phyloP scores from a whole-genome alignment of 2,113 vertebrate species.

The Tylochromis polylepis region DNA sequence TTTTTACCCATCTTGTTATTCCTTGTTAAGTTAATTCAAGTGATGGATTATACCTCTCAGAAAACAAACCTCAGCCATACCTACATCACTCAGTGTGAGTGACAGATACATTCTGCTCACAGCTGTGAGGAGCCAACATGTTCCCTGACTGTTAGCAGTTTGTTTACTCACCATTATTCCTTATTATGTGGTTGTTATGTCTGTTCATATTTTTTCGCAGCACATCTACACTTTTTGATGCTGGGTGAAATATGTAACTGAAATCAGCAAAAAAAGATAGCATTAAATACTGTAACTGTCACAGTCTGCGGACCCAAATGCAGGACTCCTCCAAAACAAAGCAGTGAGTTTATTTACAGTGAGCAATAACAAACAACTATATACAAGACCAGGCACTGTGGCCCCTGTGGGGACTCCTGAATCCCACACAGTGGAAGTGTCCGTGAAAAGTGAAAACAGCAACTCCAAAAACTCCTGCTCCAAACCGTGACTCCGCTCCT shows the following conservation, averaged over 20 bases:
- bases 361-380: too few relatives aligned
- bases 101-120: not conserved
- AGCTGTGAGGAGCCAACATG: not conserved
- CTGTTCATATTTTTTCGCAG: not conserved
- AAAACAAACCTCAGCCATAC: not conserved
- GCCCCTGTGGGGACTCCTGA: too few relatives aligned
- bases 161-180: not conserved
- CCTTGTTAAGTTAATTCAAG: not conserved
- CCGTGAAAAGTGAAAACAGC: too few relatives aligned
- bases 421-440: too few relatives aligned
- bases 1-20: not conserved
- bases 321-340: too few relatives aligned
- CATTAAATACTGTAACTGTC: not conserved
- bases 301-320: too few relatives aligned
- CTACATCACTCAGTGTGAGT: not conserved
- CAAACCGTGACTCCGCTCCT: too few relatives aligned
- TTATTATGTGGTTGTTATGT: not conserved
- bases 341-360: too few relatives aligned
- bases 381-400: too few relatives aligned
- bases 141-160: not conserved
- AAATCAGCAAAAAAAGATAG: not conserved
- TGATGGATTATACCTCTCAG: slow-evolving; percentile 5
- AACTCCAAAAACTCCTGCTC: too few relatives aligned
- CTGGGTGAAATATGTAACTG: not conserved
- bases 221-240: not conserved